Evolutionary conservation across 2,797 vertebrate species (phyloP), one percentile per base, ranked within the genome.

Genomic region (Lagodon rhomboides): DNA sequence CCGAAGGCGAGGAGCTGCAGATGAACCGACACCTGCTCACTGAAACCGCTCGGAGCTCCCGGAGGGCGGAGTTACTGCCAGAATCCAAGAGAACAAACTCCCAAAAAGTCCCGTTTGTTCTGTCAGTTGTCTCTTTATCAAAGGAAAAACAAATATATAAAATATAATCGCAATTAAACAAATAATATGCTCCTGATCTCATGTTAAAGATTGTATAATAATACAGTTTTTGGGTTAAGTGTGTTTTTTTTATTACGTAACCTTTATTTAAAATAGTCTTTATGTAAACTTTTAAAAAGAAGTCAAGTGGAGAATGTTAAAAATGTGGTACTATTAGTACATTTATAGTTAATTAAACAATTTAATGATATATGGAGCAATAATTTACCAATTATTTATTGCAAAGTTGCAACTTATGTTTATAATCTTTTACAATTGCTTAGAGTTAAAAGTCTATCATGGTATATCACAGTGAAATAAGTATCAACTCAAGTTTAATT

Each of bases 21-120:
- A 86, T 66, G 73, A 83, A 30, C 66, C 6, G n/a, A 83, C 89
- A 92, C 90, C 89, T 93, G 91, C 78, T 86, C 67, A 12, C 72
- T 18, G 20, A 72, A 72, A 47, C 66, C 12, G 16, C 69, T 80
- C 47, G 12, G 54, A 73, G 76, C 54, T 65, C 59, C 56, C 20
- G 17, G 53, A 49, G 20, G 27, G 70, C 60, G 67, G 51, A 49
- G 56, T 54, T 84, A 70, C 73, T 73, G 66, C 20, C 20, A 58
- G 10, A 55, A 76, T 43, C 51, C 44, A 25, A 58, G 43, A 64
- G 25, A 66, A 69, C 70, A 68, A 68, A 60, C 49, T 60, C 38
- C 46, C 17, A 27, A n/a, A 63, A 68, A 79, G n/a, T 30, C 65
- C 34, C 34, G 4, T 44, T 27, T 51, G 27, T 16, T 76, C 58